Evolutionary conservation across 2,888 invertebrate genomes (phyloP).

Genomic region (Epiblema foenella): DNA sequence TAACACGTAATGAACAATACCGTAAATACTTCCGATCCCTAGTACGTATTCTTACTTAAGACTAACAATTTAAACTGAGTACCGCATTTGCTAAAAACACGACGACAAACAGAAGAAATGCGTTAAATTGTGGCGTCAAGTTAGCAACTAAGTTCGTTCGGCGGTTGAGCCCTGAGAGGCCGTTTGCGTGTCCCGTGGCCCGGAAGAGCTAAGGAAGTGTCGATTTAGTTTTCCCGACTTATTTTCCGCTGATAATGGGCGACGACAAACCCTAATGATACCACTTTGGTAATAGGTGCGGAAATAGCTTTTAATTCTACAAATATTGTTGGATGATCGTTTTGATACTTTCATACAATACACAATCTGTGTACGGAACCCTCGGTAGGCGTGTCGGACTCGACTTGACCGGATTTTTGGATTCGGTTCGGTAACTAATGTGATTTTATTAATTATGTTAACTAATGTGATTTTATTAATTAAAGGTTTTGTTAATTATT

Average conservation of each 20-base stretch:
- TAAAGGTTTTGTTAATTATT: too few species aligned
- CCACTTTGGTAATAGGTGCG: constrained; percentile 33
- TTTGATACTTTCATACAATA: neutral
- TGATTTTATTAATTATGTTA: too few species aligned
- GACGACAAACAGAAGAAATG: constrained; percentile 1
- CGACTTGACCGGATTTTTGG: too few species aligned
- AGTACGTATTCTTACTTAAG: too few species aligned
- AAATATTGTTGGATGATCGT: neutral
- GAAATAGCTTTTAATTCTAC: constrained; percentile 27
- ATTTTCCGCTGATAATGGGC: constrained; percentile 61
- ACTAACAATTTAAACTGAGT: neutral
- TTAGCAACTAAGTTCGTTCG: constrained; percentile 21
- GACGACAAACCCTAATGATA: constrained; percentile 53
- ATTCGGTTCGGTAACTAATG: too few species aligned
- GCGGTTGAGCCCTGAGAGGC: constrained; percentile 40
- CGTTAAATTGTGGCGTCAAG: neutral
- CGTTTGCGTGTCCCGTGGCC: constrained; percentile 55
- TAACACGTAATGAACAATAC: too few species aligned
- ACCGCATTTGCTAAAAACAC: neutral
- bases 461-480: too few species aligned
- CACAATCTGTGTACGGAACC: too few species aligned
- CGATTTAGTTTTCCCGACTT: constrained; percentile 63
- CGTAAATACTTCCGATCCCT: too few species aligned
- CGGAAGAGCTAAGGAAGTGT: constrained; percentile 67
- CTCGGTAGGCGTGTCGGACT: too few species aligned